Percentiles rank a stretch among this genome's conserved stretches.
phyloP scores from a whole-genome alignment of 2,888 invertebrate species.

The Erannis defoliaria region DNA sequence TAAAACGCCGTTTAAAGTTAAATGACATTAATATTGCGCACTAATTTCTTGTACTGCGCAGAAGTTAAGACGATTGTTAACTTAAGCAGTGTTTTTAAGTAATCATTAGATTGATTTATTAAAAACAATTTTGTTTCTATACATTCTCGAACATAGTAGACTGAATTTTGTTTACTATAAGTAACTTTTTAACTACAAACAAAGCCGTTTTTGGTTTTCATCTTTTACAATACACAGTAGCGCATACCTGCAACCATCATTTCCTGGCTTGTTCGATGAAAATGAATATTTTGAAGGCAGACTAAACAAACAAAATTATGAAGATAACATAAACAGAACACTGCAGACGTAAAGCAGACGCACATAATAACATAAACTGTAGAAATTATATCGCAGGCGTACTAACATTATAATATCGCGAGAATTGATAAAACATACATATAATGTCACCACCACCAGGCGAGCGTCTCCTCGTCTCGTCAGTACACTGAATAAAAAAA shows the following conservation, averaged over 20 bases:
- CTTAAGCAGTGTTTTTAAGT: too few species aligned
- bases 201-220: conserved; percentile 2
- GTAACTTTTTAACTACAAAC: not conserved
- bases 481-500: too few species aligned
- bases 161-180: not conserved
- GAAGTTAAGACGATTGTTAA: too few species aligned
- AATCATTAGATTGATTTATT: too few species aligned
- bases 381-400: conserved; percentile 7
- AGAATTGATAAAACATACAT: not conserved
- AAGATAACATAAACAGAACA: conserved; percentile 20
- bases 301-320: conserved; percentile 23
- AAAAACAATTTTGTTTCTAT: too few species aligned
- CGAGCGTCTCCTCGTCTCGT: too few species aligned
- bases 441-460: too few species aligned
- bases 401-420: too few species aligned
- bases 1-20: too few species aligned
- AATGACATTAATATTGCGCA: too few species aligned
- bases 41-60: too few species aligned
- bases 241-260: not conserved
- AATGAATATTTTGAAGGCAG: conserved; percentile 5
- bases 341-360: conserved; percentile 19
- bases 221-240: not conserved
- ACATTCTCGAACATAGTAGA: not conserved
- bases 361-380: conserved; percentile 12
- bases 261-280: not conserved